Evolutionary conservation across 2,797 vertebrate genomes (phyloP).

Genomic region (Pantherophis alleghaniensis): DNA sequence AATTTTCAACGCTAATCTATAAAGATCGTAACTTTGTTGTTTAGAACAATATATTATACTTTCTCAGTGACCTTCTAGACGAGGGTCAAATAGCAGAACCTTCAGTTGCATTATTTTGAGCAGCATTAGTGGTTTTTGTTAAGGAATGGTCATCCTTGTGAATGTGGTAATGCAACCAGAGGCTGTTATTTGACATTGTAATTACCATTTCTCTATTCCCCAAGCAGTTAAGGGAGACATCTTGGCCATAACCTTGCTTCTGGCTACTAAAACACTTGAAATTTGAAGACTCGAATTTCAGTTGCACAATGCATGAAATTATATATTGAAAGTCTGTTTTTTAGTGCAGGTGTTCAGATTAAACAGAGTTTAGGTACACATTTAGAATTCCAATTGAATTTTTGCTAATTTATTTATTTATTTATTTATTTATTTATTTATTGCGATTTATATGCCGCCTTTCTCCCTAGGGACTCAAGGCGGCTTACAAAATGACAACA

Average conservation of each 20-base stretch:
- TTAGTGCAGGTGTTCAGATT: constrained; percentile 30
- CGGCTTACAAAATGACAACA: too few species aligned
- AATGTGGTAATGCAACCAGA: constrained; percentile 48
- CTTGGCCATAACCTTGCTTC: constrained; percentile 65
- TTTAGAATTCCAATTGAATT: constrained; percentile 11
- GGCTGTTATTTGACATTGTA: constrained; percentile 53
- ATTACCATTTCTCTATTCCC: constrained; percentile 61
- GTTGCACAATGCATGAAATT: constrained; percentile 71
- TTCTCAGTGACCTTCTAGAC: constrained; percentile 29
- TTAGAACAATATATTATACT: constrained; percentile 41
- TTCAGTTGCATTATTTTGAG: constrained; percentile 15
- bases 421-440: too few species aligned
- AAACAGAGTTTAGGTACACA: constrained; percentile 31
- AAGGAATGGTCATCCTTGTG: constrained; percentile 42
- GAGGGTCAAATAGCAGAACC: constrained; percentile 32
- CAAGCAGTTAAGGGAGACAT: constrained; percentile 63
- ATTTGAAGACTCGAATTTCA: constrained; percentile 52
- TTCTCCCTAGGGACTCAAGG: too few species aligned
- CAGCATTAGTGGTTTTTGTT: constrained; percentile 45
- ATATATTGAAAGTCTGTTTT: constrained; percentile 57
- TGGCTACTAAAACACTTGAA: constrained; percentile 59
- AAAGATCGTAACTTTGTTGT: background rate
- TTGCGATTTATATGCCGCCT: too few species aligned
- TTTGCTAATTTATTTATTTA: background rate
- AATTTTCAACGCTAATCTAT: background rate